Conservation (phyloP, 2,797 vertebrate genomes). For the Phrynocephalus forsythii region DNA sequence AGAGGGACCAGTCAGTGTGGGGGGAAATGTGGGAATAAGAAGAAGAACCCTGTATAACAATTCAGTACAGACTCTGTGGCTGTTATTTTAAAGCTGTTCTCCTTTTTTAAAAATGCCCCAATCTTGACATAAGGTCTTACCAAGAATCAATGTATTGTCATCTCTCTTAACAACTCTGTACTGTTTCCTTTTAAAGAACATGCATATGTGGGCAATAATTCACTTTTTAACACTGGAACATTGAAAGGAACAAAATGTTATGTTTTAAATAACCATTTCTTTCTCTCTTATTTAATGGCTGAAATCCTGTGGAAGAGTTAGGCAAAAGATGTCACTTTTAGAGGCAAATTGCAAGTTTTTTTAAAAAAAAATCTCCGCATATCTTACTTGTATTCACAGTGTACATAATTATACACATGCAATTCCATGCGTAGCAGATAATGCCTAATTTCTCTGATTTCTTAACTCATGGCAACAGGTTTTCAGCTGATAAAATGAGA, state of each 20-base stretch:
- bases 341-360: too few relatives aligned
- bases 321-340: too few relatives aligned
- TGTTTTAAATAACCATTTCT: background rate
- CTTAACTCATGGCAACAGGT: background rate
- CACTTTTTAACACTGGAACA: background rate
- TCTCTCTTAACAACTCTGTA: conserved; percentile 19
- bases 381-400: too few relatives aligned
- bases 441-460: too few relatives aligned
- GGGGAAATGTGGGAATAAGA: background rate
- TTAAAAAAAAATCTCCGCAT: too few relatives aligned
- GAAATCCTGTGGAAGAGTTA: too few relatives aligned
- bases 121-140: background rate
- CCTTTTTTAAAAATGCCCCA: conserved; percentile 20
- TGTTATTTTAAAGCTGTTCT: conserved; percentile 18
- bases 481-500: background rate
- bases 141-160: conserved; percentile 23
- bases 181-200: conserved; percentile 25
- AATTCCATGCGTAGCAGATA: too few relatives aligned
- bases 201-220: conserved; percentile 5
- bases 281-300: conserved; percentile 19
- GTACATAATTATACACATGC: too few relatives aligned
- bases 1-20: background rate
- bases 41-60: conserved; percentile 1
- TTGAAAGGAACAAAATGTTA: conserved; percentile 20
- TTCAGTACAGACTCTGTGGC: background rate